Evolutionary conservation across 2,113 vertebrate genomes (phyloP), one percentile per base, ranked within the genome.

Genomic region (Podilymbus podiceps): DNA sequence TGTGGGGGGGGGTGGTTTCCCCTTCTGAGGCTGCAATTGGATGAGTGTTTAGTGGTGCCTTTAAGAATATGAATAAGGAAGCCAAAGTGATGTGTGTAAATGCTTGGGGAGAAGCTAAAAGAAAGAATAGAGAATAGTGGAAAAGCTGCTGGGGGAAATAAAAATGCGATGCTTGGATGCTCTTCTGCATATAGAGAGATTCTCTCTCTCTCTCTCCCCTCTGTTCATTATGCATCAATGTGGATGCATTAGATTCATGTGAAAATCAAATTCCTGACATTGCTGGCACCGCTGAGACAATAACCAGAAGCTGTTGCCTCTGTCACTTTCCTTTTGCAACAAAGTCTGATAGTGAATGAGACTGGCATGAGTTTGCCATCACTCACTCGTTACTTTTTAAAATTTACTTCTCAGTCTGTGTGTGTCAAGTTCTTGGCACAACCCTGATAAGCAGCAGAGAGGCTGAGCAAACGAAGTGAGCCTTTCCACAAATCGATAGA

Each of bases 231-330:
- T 66, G 27, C 74, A 38, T 52, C 50, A 27, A 7, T 59, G 22
- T 72, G 38, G 69, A 85, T 76, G 47, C 42, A 55, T 85, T 77
- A 80, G 50, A 55, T 73, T 88, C 12, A 21, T 62, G n/a, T 87
- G 84, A 68, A 85, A 93, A 91, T 82, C 38, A 86, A 87, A 95
- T 79, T 87, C 28, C 73, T 94, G 82, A 64, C 58, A n/a, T n/a
- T 0, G 8, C 60, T 75, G 79, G 76, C 66, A 92, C 27, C 8
- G 6, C 72, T 85, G 73, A 91, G 83, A 87, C 86, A 79, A 66
- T 86, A 96, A 73, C 53, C 27, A 86, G 84, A 90, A 96, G 64
- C 52, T 59, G 46, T 52, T 95, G 49, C 60, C 44, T 89, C 93
- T 95, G 76, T 72, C 28, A 11, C 53, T 68, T 69, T 81, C 12